A percentile compares a stretch with the other conserved stretches of the same genome.
Conservation (phyloP, 2,113 vertebrate genomes). For the Neotragus moschatus region DNA sequence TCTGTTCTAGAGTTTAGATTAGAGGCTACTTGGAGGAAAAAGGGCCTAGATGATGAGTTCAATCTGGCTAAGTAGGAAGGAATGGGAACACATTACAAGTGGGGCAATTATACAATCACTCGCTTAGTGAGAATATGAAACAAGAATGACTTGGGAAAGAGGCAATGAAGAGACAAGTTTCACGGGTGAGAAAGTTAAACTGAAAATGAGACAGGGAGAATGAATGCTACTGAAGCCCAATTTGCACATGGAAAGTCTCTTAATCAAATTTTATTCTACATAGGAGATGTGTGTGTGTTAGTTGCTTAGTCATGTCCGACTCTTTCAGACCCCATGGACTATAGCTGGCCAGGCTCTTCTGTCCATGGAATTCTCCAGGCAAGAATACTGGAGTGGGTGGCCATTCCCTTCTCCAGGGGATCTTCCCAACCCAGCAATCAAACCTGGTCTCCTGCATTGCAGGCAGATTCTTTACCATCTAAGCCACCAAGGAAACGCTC, state of each 20-base stretch:
- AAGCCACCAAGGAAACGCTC: not conserved
- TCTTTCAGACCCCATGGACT: not conserved
- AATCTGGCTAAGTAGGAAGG: not conserved
- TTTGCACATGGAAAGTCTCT: not conserved
- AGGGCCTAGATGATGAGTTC: not conserved
- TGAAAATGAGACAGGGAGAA: not conserved
- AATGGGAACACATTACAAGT: not conserved
- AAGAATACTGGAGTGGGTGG: not conserved
- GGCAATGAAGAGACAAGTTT: not conserved
- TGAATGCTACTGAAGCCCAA: not conserved
- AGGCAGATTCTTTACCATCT: not conserved
- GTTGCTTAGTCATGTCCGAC: not conserved
- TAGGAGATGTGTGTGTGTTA: not conserved
- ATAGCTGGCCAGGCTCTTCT: not conserved
- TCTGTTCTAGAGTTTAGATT: not conserved
- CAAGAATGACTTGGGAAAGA: not conserved
- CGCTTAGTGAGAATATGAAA: not conserved
- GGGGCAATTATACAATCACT: not conserved
- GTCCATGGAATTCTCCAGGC: not conserved
- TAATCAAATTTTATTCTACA: not conserved
- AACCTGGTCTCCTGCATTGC: not conserved
- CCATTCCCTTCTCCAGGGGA: not conserved
- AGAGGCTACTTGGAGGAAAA: not conserved
- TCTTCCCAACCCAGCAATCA: not conserved
- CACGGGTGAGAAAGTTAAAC: not conserved